Conservation (phyloP, 2,797 vertebrate genomes). For the Sebastes wilsoni region DNA sequence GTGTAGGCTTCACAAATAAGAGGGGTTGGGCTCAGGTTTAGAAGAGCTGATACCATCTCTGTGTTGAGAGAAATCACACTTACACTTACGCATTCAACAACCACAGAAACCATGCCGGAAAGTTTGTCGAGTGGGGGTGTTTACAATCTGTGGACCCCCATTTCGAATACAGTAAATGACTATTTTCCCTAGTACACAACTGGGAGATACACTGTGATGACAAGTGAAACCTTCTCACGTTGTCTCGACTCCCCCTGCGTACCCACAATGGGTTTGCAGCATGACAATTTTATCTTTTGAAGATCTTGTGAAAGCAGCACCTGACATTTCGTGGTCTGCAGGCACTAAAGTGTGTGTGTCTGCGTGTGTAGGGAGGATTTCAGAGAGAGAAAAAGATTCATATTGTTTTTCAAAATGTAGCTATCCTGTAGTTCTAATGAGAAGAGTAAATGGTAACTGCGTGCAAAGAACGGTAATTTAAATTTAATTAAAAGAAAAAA, state of each 20-base stretch:
- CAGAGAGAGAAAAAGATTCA: not conserved
- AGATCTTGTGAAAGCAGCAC: slow-evolving; percentile 31
- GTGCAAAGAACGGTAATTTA: not conserved
- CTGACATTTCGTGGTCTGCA: slow-evolving; percentile 39
- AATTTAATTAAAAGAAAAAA: not conserved
- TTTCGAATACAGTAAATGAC: slow-evolving; percentile 57
- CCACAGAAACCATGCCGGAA: slow-evolving; percentile 58
- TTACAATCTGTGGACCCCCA: slow-evolving; percentile 64
- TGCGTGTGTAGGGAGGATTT: not conserved
- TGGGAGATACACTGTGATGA: slow-evolving; percentile 38
- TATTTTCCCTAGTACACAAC: slow-evolving; percentile 33
- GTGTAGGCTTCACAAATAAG: slow-evolving; percentile 4
- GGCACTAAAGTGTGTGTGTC: slow-evolving; percentile 8
- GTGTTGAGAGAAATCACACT: slow-evolving; percentile 34
- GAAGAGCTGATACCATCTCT: slow-evolving; percentile 8
- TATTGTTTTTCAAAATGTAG: not conserved
- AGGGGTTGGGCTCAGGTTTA: not conserved
- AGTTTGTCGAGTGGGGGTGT: slow-evolving; percentile 52
- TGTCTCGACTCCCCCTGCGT: slow-evolving; percentile 12
- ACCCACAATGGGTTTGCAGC: slow-evolving; percentile 33
- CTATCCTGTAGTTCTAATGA: not conserved
- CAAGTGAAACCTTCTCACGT: slow-evolving; percentile 69
- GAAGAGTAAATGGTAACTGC: not conserved
- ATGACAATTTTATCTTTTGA: slow-evolving; percentile 30
- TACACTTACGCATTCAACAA: slow-evolving; percentile 25